Base-by-base conservation (phyloP, 1,140 invertebrate species). In the Atta texana region DNA sequence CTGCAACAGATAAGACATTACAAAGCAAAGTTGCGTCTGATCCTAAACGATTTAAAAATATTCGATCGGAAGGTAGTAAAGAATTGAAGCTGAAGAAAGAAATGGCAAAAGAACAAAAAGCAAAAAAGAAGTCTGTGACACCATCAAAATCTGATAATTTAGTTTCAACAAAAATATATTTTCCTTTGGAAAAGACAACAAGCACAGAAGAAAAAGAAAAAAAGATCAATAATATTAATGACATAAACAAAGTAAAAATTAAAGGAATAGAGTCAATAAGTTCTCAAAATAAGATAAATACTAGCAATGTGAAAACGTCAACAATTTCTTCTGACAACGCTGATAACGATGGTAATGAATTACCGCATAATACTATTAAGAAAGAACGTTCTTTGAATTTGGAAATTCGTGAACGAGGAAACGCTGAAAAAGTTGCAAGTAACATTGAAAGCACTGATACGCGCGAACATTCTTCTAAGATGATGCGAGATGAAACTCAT, bases 1-100 rank as follows among this genome's bases (percentile, higher is more conserved):
- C 1, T 34, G 12, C 12, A 57, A 39, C 69, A 49, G 57, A 66
- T 53, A 63, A 90, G 64, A 53, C 53, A 44, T 64, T 14, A 24
- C 57, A 16, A 18, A 39, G 5, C 31, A 66, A 66, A 39, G 16
- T 34, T 55, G 0, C 39, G 0, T 18, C 12, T 8, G 90, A 92
- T 0, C 39, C 28, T 18, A 87, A 80, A 5, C 94, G 92, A 69
- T 93, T 93, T 39, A 90, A 89, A 14, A 90, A 93, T 31, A 93
- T 94, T 21, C 93, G 93, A 68, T 94, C 93, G 3, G 93, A 94
- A 80, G 92, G 93, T 1, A 74, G 81, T 3, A 95, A 93, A 55
- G 93, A 94, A 68, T 59, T 93, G 34, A 94, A 94, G 76, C 72
- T 94, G 3, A 93, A 88, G 18, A 91, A 89, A 59, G 87, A 84